Base-by-base conservation (phyloP, 2,113 vertebrate genomes). In the Carassius carassius region DNA sequence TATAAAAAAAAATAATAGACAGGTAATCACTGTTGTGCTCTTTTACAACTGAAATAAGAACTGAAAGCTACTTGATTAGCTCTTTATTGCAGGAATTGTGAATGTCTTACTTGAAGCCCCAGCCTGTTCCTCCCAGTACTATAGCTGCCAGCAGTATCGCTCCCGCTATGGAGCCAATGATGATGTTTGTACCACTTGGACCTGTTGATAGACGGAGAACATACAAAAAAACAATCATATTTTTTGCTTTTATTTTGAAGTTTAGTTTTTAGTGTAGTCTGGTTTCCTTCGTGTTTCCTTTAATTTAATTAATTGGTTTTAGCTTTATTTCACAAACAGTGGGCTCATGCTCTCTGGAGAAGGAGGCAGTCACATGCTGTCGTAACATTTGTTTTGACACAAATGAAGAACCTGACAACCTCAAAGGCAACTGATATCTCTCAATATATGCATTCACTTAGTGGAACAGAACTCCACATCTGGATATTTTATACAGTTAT, bases 161-260 rank as follows among this genome's bases (percentile, higher is more conserved):
- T 89, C 98, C 98, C 4, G 98, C 98, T 77, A 99, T 97, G 77
- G 98, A 98, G 89, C 98, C 98, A 60, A 99, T 99, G 88, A 99
- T 99, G 93, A 99, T 99, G 91, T 99, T 99, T 94, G 98, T 99
- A 81, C 98, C 98, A 86, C 98, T 99, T 90, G 98, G 98, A 95
- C 98, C 98, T 99, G 95, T 73, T 41, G 69, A 74, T 11, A 47
- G 44, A 47, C 84, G 54, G n/a, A 81, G 16, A 69, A 63, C 0
- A 5, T 0, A 65, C 88, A 60, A 56, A 37, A 7, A 47, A 0
- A 69, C 35, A 29, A 2, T 29, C 19, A 13, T 19, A 47, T 58
- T 60, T 35, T 21, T 19, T 32, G 63, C 65, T 35, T 67, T 67
- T 7, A 67, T 67, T 67, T 67, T 67, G 0, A 35, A 35, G 4